Conservation (phyloP, 2,888 invertebrate species). For the Nemapogon koenigi region DNA sequence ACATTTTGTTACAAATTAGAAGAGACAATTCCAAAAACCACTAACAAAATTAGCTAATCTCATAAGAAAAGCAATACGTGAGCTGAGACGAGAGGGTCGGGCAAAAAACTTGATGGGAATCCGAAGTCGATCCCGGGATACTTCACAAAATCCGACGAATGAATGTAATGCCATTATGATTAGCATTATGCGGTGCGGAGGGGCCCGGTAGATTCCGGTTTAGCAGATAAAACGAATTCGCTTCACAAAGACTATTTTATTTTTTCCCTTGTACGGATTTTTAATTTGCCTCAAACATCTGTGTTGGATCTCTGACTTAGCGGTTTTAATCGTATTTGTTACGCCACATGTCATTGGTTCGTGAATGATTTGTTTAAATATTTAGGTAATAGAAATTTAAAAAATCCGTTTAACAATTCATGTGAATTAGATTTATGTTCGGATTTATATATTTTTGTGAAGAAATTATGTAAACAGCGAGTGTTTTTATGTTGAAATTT, state of each 20-base stretch:
- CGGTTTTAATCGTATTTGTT: constrained; percentile 56
- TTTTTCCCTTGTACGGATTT: constrained; percentile 38
- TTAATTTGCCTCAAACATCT: constrained; percentile 52
- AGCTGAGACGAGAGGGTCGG: constrained; percentile 21
- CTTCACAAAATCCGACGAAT: constrained; percentile 56
- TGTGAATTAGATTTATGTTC: constrained; percentile 37
- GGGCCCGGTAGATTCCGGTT: constrained; percentile 58
- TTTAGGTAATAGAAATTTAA: constrained; percentile 32
- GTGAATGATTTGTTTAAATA: constrained; percentile 53
- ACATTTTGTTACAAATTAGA: too few relatives aligned
- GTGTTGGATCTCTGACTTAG: constrained; percentile 37
- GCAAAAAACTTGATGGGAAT: constrained; percentile 40
- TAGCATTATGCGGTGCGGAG: constrained; percentile 55
- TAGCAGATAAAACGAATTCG: constrained; percentile 53
- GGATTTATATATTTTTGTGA: constrained; percentile 56
- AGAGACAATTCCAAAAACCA: constrained; percentile 23
- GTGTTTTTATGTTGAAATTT: constrained; percentile 31
- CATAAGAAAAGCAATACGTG: constrained; percentile 37
- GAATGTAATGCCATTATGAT: constrained; percentile 63
- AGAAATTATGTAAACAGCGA: constrained; percentile 43
- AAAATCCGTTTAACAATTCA: constrained; percentile 9
- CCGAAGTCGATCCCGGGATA: constrained; percentile 38
- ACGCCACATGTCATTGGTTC: constrained; percentile 52
- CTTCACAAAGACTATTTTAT: constrained; percentile 43
- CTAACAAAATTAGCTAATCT: constrained; percentile 39